Evolutionary conservation across 2,797 vertebrate species (phyloP), one percentile per base, ranked within the genome.

Genomic region (Argentina silus): DNA sequence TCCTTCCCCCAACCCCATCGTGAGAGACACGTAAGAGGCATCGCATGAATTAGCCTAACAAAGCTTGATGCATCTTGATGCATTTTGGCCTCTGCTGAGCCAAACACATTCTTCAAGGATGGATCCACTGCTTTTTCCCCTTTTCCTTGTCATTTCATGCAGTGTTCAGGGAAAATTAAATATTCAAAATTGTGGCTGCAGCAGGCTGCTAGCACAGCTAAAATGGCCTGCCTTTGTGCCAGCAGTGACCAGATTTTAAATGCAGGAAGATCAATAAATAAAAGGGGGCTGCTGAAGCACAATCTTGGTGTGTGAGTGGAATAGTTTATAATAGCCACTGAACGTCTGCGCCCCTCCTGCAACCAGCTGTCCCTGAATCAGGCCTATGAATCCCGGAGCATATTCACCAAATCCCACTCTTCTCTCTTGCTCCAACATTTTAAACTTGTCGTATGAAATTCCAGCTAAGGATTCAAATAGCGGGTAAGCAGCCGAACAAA

Each of bases 171-270:
- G 87, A 92, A 93, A 92, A 91, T 87, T 85, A 87, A 93, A 92
- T 91, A 92, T 93, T 94, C 89, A 89, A 92, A 92, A 92, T 77
- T 74, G 80, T 83, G 81, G 78, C 83, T 80, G 82, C 85, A 88
- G 85, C 89, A 81, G 78, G 63, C 78, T 91, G 90, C 88, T 88
- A 90, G 82, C 86, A 81, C 87, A 94, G 91, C 90, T 94, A 90
- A 94, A 95, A 94, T 81, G 83, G 92, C 89, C 90, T 85, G 85
- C 83, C 90, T 92, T 89, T 88, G 89, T 90, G 87, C 91, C 91
- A 91, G 91, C 88, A 91, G 93, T 89, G 91, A 96, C 93, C 87
- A 93, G 92, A 95, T 94, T 96, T 94, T 94, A 95, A 96, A 97
- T 92, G 93, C 93, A 94, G 75, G 83, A 90, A 91, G 91, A 97